Evolutionary conservation across 2,797 vertebrate species (phyloP).

Genomic region (Hephaestus fuliginosus): DNA sequence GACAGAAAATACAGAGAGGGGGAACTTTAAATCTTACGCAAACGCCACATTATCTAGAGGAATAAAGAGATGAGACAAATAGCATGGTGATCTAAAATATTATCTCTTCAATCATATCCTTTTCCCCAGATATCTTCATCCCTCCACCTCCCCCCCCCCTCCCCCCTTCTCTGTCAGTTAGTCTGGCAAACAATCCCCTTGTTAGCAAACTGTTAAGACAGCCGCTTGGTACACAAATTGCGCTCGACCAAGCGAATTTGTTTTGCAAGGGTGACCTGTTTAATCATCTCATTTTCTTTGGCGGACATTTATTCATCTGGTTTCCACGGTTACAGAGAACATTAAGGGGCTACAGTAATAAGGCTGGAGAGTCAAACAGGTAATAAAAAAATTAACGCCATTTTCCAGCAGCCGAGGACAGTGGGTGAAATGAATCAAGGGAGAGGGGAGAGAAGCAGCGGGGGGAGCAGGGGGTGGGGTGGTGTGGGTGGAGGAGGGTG

Average conservation of each 20-base stretch:
- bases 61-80: constrained; percentile 74
- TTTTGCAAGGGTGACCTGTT: constrained; percentile 99
- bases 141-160: constrained; percentile 47
- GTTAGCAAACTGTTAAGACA: constrained; percentile 91
- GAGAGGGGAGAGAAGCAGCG: constrained; percentile 82
- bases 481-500: constrained; percentile 28
- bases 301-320: constrained; percentile 99
- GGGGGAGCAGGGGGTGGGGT: constrained; percentile 70
- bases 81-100: constrained; percentile 72
- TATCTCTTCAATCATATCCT: constrained; percentile 81
- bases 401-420: constrained; percentile 93
- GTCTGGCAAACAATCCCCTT: constrained; percentile 89
- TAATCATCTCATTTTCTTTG: constrained; percentile 99
- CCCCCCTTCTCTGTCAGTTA: constrained; percentile 75
- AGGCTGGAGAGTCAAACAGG: constrained; percentile 99
- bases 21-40: constrained; percentile 38
- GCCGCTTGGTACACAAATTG: constrained; percentile 88
- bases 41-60: constrained; percentile 47
- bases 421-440: constrained; percentile 93
- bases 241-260: constrained; percentile 95
- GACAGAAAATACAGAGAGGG: constrained; percentile 33
- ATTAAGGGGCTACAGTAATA: constrained; percentile 99
- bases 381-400: constrained; percentile 99
- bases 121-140: constrained; percentile 77
- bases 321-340: constrained; percentile 99